A percentile compares a stretch with the other conserved stretches of the same genome.
Evolutionary conservation across 2,797 vertebrate genomes (phyloP).

Genomic region (Sebastes vulpes): DNA sequence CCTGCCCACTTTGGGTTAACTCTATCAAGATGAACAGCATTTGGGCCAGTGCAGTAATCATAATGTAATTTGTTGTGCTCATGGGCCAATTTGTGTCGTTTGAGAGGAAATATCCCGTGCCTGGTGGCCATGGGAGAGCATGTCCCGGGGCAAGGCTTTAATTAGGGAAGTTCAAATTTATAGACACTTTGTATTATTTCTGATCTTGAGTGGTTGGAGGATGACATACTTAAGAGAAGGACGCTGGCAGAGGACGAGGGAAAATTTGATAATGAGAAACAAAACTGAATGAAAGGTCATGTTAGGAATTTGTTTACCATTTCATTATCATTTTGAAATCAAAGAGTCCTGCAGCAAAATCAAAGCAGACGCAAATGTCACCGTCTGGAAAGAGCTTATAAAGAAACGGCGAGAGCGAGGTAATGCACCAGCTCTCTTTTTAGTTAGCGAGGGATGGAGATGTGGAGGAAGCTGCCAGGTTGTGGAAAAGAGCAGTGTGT

Average conservation of each 20-base stretch:
- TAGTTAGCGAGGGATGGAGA: slow-evolving; percentile 72
- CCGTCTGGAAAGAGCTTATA: slow-evolving; percentile 58
- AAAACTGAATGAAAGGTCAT: slow-evolving; percentile 71
- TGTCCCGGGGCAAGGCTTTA: slow-evolving; percentile 71
- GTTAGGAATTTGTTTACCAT: slow-evolving; percentile 80
- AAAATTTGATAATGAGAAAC: slow-evolving; percentile 79
- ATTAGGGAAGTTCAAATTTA: slow-evolving; percentile 78
- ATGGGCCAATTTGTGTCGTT: slow-evolving; percentile 76
- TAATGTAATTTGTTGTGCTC: slow-evolving; percentile 82
- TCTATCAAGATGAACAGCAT: slow-evolving; percentile 78
- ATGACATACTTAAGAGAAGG: slow-evolving; percentile 71
- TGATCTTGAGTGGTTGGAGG: slow-evolving; percentile 72
- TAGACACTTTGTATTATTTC: slow-evolving; percentile 80
- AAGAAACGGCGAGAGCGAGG: slow-evolving; percentile 44
- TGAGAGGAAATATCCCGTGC: slow-evolving; percentile 60
- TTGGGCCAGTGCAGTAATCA: slow-evolving; percentile 74
- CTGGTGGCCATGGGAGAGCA: slow-evolving; percentile 57
- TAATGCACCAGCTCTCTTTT: slow-evolving; percentile 50
- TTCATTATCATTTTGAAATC: slow-evolving; percentile 81
- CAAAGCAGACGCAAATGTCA: slow-evolving; percentile 78
- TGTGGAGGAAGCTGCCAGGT: slow-evolving; percentile 58
- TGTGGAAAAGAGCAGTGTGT: slow-evolving; percentile 61
- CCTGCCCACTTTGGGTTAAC: slow-evolving; percentile 68
- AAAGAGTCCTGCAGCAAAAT: slow-evolving; percentile 65
- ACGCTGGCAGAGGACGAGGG: slow-evolving; percentile 61